Evolutionary conservation across 2,888 invertebrate genomes (phyloP).

Genomic region (Andrena bicolor): DNA sequence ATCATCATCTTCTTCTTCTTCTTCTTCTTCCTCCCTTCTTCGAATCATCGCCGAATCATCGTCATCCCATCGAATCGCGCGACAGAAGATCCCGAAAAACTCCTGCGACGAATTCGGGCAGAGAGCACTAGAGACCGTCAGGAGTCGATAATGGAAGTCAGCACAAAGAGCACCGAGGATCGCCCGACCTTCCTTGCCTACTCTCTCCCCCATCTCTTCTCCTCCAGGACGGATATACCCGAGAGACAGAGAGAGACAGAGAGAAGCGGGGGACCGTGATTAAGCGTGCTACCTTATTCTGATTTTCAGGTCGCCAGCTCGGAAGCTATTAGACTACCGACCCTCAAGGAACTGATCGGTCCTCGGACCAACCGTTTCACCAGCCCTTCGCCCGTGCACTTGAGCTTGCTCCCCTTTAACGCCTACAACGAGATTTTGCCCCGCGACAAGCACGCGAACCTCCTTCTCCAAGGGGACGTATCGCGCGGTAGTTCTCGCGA

Average conservation of each 20-base stretch:
- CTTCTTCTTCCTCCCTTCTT: conserved; percentile 3
- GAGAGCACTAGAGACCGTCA: not conserved
- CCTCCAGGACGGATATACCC: conserved; percentile 44
- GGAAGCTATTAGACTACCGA: conserved; percentile 77
- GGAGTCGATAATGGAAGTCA: conserved; percentile 5
- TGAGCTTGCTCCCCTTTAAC: conserved; percentile 43
- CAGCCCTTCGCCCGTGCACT: conserved; percentile 53
- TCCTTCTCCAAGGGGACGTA: not conserved
- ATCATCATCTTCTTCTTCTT: not conserved
- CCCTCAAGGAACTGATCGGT: conserved; percentile 80
- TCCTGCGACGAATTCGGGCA: no score
- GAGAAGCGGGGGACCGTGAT: conserved; percentile 49
- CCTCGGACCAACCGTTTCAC: conserved; percentile 54
- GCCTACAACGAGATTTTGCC: conserved; percentile 13
- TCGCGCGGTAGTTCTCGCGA: not conserved
- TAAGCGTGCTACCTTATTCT: conserved; percentile 75
- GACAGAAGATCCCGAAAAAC: no score
- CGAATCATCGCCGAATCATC: conserved; percentile 9
- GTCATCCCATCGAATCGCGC: not conserved
- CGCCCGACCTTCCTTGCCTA: conserved; percentile 49
- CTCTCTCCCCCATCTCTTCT: conserved; percentile 59
- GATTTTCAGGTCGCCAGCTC: conserved; percentile 82
- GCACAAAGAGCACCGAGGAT: conserved; percentile 15
- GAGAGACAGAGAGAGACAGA: conserved; percentile 51
- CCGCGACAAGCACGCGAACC: not conserved